A percentile compares a stretch with the other conserved stretches of the same genome.
Conservation (phyloP, 2,888 invertebrate genomes). For the Aphidoletes aphidimyza region DNA sequence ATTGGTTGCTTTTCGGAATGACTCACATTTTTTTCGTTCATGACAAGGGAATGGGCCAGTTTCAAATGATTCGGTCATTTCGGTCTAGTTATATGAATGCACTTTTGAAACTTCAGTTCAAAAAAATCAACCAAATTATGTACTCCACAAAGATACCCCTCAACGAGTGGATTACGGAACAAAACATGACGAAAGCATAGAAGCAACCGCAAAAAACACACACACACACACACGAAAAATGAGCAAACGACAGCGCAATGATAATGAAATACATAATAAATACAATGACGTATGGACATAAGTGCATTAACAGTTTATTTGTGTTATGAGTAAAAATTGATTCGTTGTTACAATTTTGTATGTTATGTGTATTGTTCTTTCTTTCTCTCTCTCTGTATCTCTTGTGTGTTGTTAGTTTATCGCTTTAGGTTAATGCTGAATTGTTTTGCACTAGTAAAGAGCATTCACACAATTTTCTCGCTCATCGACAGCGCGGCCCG, state of each 20-base stretch:
- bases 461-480: background rate
- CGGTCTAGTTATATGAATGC: background rate
- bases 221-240: background rate
- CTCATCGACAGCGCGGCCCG: background rate
- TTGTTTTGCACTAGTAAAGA: no score
- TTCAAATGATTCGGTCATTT: no score
- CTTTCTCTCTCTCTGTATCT: background rate
- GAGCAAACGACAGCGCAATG: conserved; percentile 26
- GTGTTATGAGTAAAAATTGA: conserved; percentile 15
- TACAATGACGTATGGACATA: conserved; percentile 43
- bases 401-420: background rate
- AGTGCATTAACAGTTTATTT: conserved; percentile 44
- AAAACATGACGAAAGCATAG: background rate
- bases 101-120: conserved; percentile 15
- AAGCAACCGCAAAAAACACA: background rate
- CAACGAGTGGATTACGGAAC: background rate
- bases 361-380: background rate
- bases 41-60: background rate
- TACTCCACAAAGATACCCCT: background rate
- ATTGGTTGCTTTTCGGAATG: background rate
- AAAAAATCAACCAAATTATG: background rate
- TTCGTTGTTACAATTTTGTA: background rate
- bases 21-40: background rate
- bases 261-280: conserved; percentile 6
- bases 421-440: background rate